phyloP scores from a whole-genome alignment of 2,888 invertebrate species.

The Apamea crenata region DNA sequence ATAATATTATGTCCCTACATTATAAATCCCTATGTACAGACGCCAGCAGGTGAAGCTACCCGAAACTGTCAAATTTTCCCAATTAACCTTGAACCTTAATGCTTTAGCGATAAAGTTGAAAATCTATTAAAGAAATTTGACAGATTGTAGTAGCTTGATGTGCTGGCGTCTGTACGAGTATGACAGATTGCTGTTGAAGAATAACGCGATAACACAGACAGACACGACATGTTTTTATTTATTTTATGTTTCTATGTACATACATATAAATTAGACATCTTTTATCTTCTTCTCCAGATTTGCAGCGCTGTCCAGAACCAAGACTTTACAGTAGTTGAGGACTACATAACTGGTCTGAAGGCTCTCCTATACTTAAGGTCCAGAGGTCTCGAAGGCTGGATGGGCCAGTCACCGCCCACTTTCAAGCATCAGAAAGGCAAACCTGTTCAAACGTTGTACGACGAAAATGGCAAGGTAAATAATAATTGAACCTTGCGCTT shows the following conservation, averaged over 20 bases:
- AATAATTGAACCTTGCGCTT: not conserved
- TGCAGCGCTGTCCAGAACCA: constrained; percentile 99
- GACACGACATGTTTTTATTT: not conserved
- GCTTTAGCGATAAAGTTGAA: no score
- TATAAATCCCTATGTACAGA: no score
- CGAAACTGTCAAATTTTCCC: no score
- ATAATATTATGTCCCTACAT: no score
- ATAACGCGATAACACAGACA: not conserved
- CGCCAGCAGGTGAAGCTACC: no score
- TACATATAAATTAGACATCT: not conserved
- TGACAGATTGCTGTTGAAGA: no score
- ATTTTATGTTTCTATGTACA: not conserved
- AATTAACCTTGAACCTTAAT: no score
- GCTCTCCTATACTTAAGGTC: constrained; percentile 95
- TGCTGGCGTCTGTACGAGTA: no score
- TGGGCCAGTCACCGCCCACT: constrained; percentile 98
- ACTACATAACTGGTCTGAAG: constrained; percentile 97
- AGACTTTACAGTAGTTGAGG: constrained; percentile 98
- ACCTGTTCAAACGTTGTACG: constrained; percentile 92
- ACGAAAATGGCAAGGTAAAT: constrained; percentile 92
- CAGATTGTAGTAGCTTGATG: no score
- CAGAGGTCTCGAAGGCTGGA: constrained; percentile 94
- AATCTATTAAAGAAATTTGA: no score
- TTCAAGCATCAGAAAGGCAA: constrained; percentile 98
- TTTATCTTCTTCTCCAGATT: constrained; percentile 88